A percentile compares a stretch with the other conserved stretches of the same genome.
Conservation (phyloP, 2,113 vertebrate genomes). For the Falco punctatus region DNA sequence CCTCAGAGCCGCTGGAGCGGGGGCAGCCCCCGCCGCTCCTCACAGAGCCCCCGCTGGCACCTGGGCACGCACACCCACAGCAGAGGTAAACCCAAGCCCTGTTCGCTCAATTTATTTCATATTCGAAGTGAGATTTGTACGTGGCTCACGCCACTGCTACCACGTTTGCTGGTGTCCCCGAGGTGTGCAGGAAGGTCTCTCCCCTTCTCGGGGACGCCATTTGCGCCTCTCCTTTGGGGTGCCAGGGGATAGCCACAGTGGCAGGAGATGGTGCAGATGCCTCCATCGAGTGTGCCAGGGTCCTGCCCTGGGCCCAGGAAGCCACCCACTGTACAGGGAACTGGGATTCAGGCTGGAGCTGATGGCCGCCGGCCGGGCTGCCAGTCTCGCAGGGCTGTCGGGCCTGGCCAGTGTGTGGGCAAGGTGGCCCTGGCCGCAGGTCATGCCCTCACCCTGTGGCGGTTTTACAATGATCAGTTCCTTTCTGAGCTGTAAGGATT, state of each 20-base stretch:
- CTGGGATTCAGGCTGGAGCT: neutral
- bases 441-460: rapidly evolving
- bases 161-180: neutral
- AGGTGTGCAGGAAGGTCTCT: neutral
- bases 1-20: neutral
- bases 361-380: neutral
- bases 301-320: rapidly evolving
- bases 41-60: neutral
- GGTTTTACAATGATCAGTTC: rapidly evolving
- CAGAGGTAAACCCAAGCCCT: neutral
- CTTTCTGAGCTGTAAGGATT: neutral
- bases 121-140: rapidly evolving
- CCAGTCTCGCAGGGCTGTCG: neutral
- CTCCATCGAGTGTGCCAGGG: rapidly evolving
- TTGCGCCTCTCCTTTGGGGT: rapidly evolving
- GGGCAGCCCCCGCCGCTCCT: neutral
- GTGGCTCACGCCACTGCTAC: neutral
- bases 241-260: neutral
- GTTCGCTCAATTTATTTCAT: neutral
- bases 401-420: neutral
- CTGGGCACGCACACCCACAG: neutral
- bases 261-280: rapidly evolving
- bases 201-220: neutral
- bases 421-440: neutral
- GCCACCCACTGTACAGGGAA: neutral